Conservation (phyloP, 2,888 invertebrate species). For the Thecocarcelia acutangulata region DNA sequence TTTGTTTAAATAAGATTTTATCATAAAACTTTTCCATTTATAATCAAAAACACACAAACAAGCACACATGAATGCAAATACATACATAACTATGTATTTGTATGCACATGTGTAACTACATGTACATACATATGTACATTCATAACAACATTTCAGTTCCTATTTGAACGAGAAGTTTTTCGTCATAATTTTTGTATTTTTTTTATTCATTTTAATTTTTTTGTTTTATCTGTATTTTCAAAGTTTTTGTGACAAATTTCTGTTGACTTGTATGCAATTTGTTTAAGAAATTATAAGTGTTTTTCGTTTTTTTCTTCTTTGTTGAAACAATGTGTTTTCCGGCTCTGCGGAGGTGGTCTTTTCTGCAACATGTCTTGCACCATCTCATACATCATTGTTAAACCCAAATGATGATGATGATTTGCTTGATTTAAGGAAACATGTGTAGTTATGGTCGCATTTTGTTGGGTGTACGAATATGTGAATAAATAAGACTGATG, state of each 20-base stretch:
- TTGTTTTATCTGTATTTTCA: constrained; percentile 12
- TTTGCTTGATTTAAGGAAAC: constrained; percentile 69
- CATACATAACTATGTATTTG: neutral
- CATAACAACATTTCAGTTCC: constrained; percentile 46
- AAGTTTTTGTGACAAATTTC: constrained; percentile 70
- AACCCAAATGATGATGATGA: constrained; percentile 59
- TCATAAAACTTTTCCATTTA: constrained; percentile 60
- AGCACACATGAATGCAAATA: constrained; percentile 17
- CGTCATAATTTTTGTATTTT: constrained; percentile 53
- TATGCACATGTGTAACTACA: too few relatives aligned
- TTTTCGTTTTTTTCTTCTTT: constrained; percentile 31
- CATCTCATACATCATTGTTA: constrained; percentile 51
- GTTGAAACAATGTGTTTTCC: constrained; percentile 54
- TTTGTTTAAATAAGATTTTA: constrained; percentile 71
- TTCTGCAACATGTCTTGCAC: constrained; percentile 49
- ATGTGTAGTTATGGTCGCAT: constrained; percentile 60
- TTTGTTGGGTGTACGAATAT: constrained; percentile 10
- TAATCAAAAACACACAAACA: constrained; percentile 3
- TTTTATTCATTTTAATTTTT: too few relatives aligned
- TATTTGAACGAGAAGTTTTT: constrained; percentile 50
- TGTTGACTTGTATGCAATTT: constrained; percentile 71
- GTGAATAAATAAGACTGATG: constrained; percentile 13
- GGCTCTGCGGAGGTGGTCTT: constrained; percentile 66
- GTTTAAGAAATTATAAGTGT: constrained; percentile 65
- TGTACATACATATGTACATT: too few relatives aligned